Base-by-base conservation (phyloP, 2,888 invertebrate genomes). In the Melieria omissa region DNA sequence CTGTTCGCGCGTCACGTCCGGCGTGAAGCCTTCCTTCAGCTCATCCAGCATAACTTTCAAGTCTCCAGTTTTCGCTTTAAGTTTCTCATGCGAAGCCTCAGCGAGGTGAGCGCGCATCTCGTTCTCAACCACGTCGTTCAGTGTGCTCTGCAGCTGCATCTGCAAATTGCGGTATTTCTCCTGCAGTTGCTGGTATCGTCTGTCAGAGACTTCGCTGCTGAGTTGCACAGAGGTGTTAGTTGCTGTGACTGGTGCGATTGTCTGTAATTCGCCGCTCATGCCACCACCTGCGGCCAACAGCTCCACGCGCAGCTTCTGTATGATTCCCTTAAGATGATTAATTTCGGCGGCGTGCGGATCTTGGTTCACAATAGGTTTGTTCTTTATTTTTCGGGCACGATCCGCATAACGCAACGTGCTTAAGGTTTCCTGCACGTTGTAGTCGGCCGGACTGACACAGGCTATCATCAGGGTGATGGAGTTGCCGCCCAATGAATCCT, bases 381-480 rank as follows among this genome's bases (percentile, higher is more conserved):
- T 97, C 78, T 95, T 94, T 57, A 97, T 96, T 80, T 93, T 92
- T 0, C 93, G 88, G 0, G 96, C 96, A 10, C 95, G 89, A 86
- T 97, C 95, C 0, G 97, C 97, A 84, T 97, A 97, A 0, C 96
- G 89, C 47, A 98, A 86, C 0, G 97, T 97, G 52, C 95, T 96
- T 0, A 97, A 83, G 0, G 96, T 96, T 88, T 98, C 97, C 75
- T 95, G 95, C 64, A 94, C 86, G 83, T 94, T 94, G 77, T 93
- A 94, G 84, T 94, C 94, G 0, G 98, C 97, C 0, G 98, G 98
- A 82, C 96, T 96, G 0, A 97, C 92, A 85, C 98, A 98, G 0
- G 98, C 98, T 71, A 98, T 93, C 97, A 98, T 98, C 12, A 98
- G 84, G 0, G 98, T 98, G 46, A 96, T 90, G 0, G 96, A 96